These are phyloP conservation scores for Hoplodrina blanda DNA, from an alignment of 2,888 invertebrate genomes.

Conservation along the genomic window DNA sequence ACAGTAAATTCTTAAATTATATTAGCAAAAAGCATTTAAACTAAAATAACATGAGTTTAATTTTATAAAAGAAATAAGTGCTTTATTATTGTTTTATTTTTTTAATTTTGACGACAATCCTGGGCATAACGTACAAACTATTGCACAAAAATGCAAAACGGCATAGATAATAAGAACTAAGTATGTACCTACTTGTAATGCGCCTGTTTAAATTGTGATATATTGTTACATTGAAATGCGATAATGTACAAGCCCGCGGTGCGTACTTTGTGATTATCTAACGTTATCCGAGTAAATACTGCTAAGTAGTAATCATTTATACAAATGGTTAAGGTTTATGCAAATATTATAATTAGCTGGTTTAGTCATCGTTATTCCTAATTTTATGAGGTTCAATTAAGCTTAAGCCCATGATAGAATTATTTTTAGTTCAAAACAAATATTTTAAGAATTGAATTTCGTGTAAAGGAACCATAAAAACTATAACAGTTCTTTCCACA, in stretches of 20 bases:
- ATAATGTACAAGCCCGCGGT: constrained; percentile 33
- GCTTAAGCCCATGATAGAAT: not conserved
- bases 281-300: constrained; percentile 28
- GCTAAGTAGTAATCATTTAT: constrained; percentile 12
- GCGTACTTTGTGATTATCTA: constrained; percentile 30
- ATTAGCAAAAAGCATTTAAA: not conserved
- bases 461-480: constrained; percentile 32
- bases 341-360: constrained; percentile 16
- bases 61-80: no score
- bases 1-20: constrained; percentile 4
- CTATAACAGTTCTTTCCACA: constrained; percentile 12
- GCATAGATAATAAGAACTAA: constrained; percentile 15
- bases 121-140: not conserved
- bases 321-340: constrained; percentile 9
- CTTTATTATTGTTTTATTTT: no score
- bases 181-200: constrained; percentile 19
- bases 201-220: constrained; percentile 43
- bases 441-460: not conserved
- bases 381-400: not conserved
- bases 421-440: not conserved
- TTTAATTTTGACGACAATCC: no score
- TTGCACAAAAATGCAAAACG: constrained; percentile 22
- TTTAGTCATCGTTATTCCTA: constrained; percentile 19
- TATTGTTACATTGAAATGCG: constrained; percentile 35
- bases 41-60: no score